These are phyloP conservation scores for Micoletzkya japonica DNA, from an alignment of 2,888 invertebrate genomes.

Conservation along the genomic window DNA sequence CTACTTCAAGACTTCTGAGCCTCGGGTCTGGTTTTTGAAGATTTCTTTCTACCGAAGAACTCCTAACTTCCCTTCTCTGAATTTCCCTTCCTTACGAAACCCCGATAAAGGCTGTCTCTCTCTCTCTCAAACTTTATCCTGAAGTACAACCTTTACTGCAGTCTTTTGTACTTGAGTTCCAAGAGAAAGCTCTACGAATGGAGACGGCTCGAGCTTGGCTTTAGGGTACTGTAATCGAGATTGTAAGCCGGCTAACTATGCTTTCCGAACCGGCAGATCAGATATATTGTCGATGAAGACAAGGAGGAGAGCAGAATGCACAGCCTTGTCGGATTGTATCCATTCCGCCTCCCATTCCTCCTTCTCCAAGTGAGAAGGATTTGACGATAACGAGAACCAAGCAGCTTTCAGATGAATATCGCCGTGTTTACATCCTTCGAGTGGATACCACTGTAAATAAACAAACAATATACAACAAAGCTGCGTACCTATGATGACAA, in stretches of 20 bases:
- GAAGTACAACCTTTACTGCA: conserved; percentile 50
- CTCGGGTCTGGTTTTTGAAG: too few species aligned
- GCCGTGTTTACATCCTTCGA: conserved; percentile 93
- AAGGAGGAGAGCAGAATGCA: conserved; percentile 72
- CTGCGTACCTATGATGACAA: neutral
- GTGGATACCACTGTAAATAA: conserved; percentile 80
- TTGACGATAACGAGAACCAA: conserved; percentile 79
- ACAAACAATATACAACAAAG: neutral
- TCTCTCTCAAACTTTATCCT: conserved; percentile 46
- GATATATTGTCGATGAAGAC: conserved; percentile 90
- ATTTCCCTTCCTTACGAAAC: too few species aligned
- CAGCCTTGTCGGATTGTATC: conserved; percentile 52
- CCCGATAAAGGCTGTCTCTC: too few species aligned
- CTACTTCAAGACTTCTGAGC: too few species aligned
- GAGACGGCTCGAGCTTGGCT: conserved; percentile 75
- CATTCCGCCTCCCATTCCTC: conserved; percentile 45
- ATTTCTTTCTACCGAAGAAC: too few species aligned
- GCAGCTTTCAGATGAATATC: conserved; percentile 85
- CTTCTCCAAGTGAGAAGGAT: conserved; percentile 40
- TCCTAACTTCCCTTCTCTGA: too few species aligned
- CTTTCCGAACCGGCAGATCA: conserved; percentile 79
- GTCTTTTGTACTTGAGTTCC: conserved; percentile 73
- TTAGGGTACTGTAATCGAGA: conserved; percentile 62
- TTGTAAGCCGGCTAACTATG: neutral
- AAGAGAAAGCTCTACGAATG: conserved; percentile 79